Base-by-base conservation (phyloP, 2,888 invertebrate species). In the Napeogenes sylphis region DNA sequence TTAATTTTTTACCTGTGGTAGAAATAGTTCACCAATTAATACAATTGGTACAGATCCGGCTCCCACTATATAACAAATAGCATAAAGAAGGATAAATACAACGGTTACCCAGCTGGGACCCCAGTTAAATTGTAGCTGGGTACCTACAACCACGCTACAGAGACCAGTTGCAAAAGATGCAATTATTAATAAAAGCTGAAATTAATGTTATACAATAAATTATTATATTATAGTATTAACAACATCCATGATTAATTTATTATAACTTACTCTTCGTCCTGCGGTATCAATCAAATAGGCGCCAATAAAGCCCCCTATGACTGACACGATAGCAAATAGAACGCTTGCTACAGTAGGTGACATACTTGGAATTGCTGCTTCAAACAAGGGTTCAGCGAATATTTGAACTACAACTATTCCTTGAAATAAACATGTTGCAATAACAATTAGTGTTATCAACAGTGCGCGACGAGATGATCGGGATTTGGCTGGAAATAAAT, bases 381-480 rank as follows among this genome's bases (percentile, higher is more conserved):
- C 65, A 65, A 88, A 87, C 45, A 88, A 62, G 0, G 84, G 84
- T 10, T 78, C 81, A 0, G 87, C 87, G 64, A 84, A 87, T 35
- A 87, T 86, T 66, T 85, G 84, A 0, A 87, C 71, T 0, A 80
- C 80, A 0, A 84, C 73, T 0, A 85, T 62, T 0, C 88, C 88
- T 79, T 88, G 85, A 72, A 83, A 84, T 13, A 83, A 77, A 13
- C 79, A 71, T 0, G 80, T 70, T 0, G 81, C 79, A 62, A 77
- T 73, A 3, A 86, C 66, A 0, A 72, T 68, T 0, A 84, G 38
- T 2, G 69, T 69, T 0, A 84, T 67, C 2, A 73, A 12, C 10
- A 87, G 66, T 0, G 82, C 83, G 2, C 73, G 74, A 0, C 82
- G 82, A 0, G 83, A 79, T 2, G 85, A 78, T 0, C 73, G 71